Conservation (phyloP, 2,797 vertebrate genomes). For the Halcyon chelicuti region DNA sequence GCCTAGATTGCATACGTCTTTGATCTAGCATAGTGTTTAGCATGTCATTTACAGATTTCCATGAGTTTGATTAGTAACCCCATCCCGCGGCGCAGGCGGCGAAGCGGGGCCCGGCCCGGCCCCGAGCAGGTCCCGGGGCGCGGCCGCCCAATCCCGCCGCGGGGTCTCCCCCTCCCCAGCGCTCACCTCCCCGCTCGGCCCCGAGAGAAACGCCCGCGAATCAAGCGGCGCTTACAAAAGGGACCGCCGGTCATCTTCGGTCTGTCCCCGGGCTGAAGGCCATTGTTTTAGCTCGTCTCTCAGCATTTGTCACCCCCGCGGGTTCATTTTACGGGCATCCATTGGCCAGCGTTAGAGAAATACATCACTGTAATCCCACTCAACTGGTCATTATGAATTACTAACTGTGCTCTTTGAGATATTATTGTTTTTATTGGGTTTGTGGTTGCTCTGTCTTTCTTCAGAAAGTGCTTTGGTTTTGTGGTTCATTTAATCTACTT, state of each 20-base stretch:
- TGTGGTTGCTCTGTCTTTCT: not conserved
- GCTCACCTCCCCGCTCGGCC: not conserved
- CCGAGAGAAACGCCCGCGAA: not conserved
- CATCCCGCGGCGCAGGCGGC: slow-evolving; percentile 23
- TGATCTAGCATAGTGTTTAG: too few species aligned
- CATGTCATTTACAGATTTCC: too few species aligned
- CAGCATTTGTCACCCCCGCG: slow-evolving; percentile 79
- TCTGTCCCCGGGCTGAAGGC: not conserved
- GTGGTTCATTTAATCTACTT: not conserved
- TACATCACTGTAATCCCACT: slow-evolving; percentile 77
- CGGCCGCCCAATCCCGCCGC: slow-evolving; percentile 75
- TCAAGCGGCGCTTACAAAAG: rapidly evolving
- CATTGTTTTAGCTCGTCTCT: slow-evolving; percentile 29
- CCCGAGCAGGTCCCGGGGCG: slow-evolving; percentile 81
- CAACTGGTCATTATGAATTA: slow-evolving; percentile 52
- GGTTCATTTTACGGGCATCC: slow-evolving; percentile 60
- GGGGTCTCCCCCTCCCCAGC: slow-evolving; percentile 65
- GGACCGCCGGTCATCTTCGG: not conserved
- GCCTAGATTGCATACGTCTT: too few species aligned
- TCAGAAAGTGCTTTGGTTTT: not conserved
- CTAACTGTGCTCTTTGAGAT: not conserved
- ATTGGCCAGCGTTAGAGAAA: slow-evolving; percentile 74
- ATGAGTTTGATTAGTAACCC: too few species aligned
- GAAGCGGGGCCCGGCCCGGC: slow-evolving; percentile 52
- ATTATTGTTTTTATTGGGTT: not conserved